These are phyloP conservation scores for Osmerus mordax DNA, from an alignment of 2,113 vertebrate species.

Conservation along the genomic window DNA sequence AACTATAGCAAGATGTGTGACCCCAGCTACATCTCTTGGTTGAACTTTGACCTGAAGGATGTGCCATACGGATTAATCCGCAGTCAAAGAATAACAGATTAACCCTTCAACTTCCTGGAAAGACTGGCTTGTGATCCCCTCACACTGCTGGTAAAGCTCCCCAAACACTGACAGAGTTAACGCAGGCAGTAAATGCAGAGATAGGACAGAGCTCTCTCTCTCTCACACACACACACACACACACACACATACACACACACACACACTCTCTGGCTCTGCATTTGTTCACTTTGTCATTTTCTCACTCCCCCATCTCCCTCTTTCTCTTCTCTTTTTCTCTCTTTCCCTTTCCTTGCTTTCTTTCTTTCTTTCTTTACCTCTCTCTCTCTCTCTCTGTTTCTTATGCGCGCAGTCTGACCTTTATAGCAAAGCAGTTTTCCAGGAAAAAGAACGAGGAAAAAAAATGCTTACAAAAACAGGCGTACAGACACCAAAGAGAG, in stretches of 20 bases:
- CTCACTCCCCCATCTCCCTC: no score
- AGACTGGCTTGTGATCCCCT: not conserved
- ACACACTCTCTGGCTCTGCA: no score
- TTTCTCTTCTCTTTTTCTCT: no score
- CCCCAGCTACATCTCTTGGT: slow-evolving; percentile 27
- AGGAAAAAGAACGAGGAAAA: slow-evolving; percentile 28
- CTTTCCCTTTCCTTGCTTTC: no score
- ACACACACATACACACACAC: no score
- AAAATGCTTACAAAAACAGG: slow-evolving; percentile 48
- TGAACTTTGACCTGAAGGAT: slow-evolving; percentile 50
- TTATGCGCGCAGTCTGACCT: slow-evolving; percentile 21
- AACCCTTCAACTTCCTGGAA: slow-evolving; percentile 29
- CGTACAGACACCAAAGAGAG: slow-evolving; percentile 52
- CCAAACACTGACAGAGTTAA: not conserved
- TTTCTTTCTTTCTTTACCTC: no score
- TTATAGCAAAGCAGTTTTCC: slow-evolving; percentile 42
- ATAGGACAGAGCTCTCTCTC: not conserved
- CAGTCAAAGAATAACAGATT: slow-evolving; percentile 25
- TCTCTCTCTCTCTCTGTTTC: not conserved
- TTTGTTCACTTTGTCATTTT: no score
- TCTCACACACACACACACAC: no score
- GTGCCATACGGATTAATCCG: slow-evolving; percentile 36
- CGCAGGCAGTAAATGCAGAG: slow-evolving; percentile 3
- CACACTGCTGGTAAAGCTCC: not conserved
- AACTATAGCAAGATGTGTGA: slow-evolving; percentile 14